Conservation (phyloP, 2,797 vertebrate species). For the Trematomus bernacchii region DNA sequence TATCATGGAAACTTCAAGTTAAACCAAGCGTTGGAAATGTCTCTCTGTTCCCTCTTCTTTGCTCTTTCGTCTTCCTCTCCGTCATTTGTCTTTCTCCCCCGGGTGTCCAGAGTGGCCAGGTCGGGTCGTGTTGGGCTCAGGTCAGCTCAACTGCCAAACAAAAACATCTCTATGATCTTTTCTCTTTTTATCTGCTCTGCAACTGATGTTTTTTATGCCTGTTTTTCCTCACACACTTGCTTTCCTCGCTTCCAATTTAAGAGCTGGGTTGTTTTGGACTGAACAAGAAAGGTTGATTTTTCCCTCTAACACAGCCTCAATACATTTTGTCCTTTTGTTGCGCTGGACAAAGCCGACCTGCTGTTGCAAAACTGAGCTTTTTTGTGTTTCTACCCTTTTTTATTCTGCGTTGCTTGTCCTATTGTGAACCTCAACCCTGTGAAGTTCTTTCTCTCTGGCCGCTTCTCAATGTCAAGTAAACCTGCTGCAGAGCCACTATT, state of each 20-base stretch:
- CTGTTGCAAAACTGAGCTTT: slow-evolving; percentile 63
- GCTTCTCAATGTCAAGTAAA: too few species aligned
- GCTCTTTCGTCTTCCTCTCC: slow-evolving; percentile 35
- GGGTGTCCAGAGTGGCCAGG: slow-evolving; percentile 43
- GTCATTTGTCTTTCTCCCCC: slow-evolving; percentile 48
- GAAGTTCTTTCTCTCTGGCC: slow-evolving; percentile 26
- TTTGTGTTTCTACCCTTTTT: slow-evolving; percentile 48
- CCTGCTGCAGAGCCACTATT: too few species aligned
- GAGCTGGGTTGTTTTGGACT: slow-evolving; percentile 42
- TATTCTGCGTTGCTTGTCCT: slow-evolving; percentile 52
- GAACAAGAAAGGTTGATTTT: slow-evolving; percentile 52
- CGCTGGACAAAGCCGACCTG: slow-evolving; percentile 62
- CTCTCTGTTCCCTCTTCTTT: slow-evolving; percentile 61
- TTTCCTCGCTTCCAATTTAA: slow-evolving; percentile 49
- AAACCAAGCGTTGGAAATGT: slow-evolving; percentile 84
- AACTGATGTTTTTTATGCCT: slow-evolving; percentile 33
- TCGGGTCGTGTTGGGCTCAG: slow-evolving; percentile 54
- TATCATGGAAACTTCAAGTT: slow-evolving; percentile 85
- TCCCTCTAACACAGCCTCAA: slow-evolving; percentile 55
- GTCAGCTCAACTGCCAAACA: slow-evolving; percentile 51
- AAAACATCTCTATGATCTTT: slow-evolving; percentile 29
- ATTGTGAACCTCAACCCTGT: slow-evolving; percentile 59
- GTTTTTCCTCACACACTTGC: slow-evolving; percentile 28
- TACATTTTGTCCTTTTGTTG: slow-evolving; percentile 71
- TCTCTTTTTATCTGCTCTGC: slow-evolving; percentile 14